A percentile compares a stretch with the other conserved stretches of the same genome.
Conservation (phyloP, 1,140 invertebrate genomes). For the Brachionus angularis region DNA sequence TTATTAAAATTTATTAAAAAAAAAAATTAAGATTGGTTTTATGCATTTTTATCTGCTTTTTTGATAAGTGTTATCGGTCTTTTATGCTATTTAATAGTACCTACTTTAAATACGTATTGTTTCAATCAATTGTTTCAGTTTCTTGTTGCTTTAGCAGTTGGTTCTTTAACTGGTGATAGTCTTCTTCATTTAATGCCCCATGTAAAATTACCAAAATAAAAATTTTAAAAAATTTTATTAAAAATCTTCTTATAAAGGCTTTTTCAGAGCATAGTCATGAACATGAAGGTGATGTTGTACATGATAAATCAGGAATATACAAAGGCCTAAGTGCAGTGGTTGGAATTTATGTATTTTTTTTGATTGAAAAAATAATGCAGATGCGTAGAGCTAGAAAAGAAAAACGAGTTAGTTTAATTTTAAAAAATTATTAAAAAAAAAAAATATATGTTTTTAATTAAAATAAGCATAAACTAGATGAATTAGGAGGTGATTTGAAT, state of each 20-base stretch:
- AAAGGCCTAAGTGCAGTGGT: conserved; percentile 13
- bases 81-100: conserved; percentile 29
- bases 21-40: conserved; percentile 32
- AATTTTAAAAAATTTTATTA: not conserved
- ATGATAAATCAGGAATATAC: not conserved
- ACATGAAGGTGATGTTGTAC: not conserved
- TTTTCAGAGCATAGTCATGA: conserved; percentile 9
- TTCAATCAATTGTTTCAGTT: conserved; percentile 39
- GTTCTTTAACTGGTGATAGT: conserved; percentile 57
- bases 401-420: conserved; percentile 5
- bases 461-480: not conserved
- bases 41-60: conserved; percentile 38
- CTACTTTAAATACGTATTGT: conserved; percentile 25
- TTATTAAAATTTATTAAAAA: not conserved
- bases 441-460: no score
- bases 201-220: not conserved
- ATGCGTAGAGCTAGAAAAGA: conserved; percentile 38
- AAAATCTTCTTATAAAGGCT: not conserved
- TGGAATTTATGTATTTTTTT: conserved; percentile 39
- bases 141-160: conserved; percentile 54
- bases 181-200: conserved; percentile 58
- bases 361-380: conserved; percentile 37
- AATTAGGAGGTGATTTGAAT: not conserved
- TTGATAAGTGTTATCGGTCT: conserved; percentile 40
- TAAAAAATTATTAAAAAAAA: no score